Conservation (phyloP, 1,140 invertebrate genomes). For the Agrilus planipennis region DNA sequence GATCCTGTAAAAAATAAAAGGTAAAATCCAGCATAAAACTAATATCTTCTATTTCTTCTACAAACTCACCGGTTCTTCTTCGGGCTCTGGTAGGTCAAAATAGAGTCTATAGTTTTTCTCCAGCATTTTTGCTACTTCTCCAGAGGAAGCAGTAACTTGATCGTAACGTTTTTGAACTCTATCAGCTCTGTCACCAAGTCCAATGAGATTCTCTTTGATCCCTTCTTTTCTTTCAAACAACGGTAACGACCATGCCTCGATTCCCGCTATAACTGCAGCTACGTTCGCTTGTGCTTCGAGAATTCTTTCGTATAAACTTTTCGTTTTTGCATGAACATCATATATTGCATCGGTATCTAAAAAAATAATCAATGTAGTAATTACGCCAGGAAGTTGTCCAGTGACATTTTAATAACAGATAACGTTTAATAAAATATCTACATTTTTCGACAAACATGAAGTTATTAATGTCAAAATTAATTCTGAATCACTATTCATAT, state of each 20-base stretch:
- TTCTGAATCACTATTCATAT: too few relatives aligned
- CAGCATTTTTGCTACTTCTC: conserved; percentile 44
- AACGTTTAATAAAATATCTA: too few relatives aligned
- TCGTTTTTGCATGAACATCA: conserved; percentile 28
- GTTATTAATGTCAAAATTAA: too few relatives aligned
- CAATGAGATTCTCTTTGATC: conserved; percentile 46
- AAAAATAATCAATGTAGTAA: conserved; percentile 8
- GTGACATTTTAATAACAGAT: too few relatives aligned
- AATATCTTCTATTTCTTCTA: too few relatives aligned
- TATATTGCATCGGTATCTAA: conserved; percentile 22
- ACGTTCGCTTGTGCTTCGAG: conserved; percentile 51
- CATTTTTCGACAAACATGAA: too few relatives aligned
- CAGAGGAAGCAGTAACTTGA: conserved; percentile 42
- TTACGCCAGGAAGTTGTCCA: too few relatives aligned
- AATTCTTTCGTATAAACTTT: conserved; percentile 50
- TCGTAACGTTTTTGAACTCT: conserved; percentile 40
- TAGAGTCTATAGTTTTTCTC: conserved; percentile 53
- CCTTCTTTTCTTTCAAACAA: conserved; percentile 53
- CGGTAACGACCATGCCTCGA: conserved; percentile 55
- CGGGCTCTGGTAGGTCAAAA: conserved; percentile 36
- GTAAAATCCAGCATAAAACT: too few relatives aligned
- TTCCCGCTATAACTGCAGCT: conserved; percentile 43
- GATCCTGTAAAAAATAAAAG: too few relatives aligned
- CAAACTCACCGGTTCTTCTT: conserved; percentile 24
- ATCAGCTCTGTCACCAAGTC: conserved; percentile 45